Evolutionary conservation across 2,113 vertebrate genomes (phyloP).

Genomic region (Periophthalmus modestus): DNA sequence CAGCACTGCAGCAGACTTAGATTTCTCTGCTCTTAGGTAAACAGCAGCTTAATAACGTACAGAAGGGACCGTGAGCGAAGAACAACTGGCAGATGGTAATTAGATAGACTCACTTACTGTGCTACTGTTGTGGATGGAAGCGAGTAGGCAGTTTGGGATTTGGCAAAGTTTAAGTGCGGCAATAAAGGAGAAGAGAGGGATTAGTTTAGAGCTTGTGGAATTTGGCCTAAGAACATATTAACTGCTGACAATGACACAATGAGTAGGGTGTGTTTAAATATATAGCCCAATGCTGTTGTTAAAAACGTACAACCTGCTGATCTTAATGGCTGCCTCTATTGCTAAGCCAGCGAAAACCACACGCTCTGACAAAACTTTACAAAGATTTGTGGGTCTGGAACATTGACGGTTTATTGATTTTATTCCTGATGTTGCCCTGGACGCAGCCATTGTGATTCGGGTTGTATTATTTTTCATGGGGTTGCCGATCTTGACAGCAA

Average conservation of each 20-base stretch:
- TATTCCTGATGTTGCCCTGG: too few species aligned
- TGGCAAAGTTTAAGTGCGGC: background rate
- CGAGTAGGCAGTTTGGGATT: background rate
- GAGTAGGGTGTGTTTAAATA: background rate
- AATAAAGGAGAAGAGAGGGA: background rate
- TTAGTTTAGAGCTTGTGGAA: background rate
- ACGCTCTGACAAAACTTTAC: too few species aligned
- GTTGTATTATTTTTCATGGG: too few species aligned
- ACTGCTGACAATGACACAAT: background rate
- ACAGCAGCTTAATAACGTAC: conserved; percentile 35
- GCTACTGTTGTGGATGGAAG: background rate
- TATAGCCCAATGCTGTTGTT: background rate
- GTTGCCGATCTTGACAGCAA: too few species aligned
- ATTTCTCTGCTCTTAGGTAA: conserved; percentile 34
- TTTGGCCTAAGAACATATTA: background rate
- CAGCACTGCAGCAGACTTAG: conserved; percentile 37
- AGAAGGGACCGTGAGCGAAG: background rate
- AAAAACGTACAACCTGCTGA: too few species aligned
- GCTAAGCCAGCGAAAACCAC: too few species aligned
- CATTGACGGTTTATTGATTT: too few species aligned
- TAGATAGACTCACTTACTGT: conserved; percentile 19
- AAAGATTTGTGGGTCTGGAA: too few species aligned
- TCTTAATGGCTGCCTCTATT: too few species aligned
- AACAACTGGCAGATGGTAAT: conserved; percentile 5
- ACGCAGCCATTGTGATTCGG: too few species aligned